Base-by-base conservation (phyloP, 2,888 invertebrate species). In the Muschampia plurimacula region DNA sequence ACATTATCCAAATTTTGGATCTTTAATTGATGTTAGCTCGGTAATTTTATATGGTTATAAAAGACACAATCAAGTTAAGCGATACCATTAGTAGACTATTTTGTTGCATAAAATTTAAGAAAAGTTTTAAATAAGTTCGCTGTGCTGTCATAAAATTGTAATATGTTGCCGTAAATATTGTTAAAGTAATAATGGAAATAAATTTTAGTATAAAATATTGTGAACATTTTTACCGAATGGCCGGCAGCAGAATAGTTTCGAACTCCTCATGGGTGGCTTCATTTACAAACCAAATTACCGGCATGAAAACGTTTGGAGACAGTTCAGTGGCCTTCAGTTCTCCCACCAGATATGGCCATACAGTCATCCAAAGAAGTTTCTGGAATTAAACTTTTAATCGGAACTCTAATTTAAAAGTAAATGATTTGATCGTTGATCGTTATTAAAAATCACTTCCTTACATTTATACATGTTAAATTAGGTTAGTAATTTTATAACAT, bases 361-460 rank as follows among this genome's bases (percentile, higher is more conserved):
- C 97, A 88, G 98, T 98, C 88, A 98, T 98, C 95, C 98, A 99
- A 96, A 98, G 97, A 68, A 99, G 95, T 97, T 99, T 99, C 99
- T 99, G 95, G 68, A 95, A 91, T 59, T 68, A 28, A 72, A 74
- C 69, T 39, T 68, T 66, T 67, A 67, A 75, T 74, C 73, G 66
- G 73, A 32, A 60, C 13, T n/a, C 49, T n/a, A 6, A 49, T 13
- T 41, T 9, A 41, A 41, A 41, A 41, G 9, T 9, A 41, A 41
- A 41, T 41, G 4, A 8, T 41, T 8, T 41, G 0, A 39, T 39
- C 4, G 6, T 5, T 32, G 1, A 32, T 32, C 3, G 1, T 32
- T 32, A 32, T 32, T 32, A 3, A 32, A 32, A 32, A 32, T 32
- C 3, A 3, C 32, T 32, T 32, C 32, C 32, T 32, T 32, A 32